Base-by-base conservation (phyloP, 1,140 invertebrate genomes). In the Drosophila erecta region DNA sequence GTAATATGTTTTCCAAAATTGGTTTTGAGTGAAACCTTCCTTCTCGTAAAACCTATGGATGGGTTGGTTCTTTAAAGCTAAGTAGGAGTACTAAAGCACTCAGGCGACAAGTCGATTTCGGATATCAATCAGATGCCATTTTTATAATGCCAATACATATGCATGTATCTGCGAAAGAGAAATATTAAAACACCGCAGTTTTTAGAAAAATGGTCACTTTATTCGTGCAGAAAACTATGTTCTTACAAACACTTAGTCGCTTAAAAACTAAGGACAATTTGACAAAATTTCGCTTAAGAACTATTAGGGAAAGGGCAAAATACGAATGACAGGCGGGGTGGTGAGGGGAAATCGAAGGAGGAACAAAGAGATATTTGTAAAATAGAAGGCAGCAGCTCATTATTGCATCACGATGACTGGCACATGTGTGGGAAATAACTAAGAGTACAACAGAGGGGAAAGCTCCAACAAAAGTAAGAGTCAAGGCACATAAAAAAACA, bases 281-380 rank as follows among this genome's bases (percentile, higher is more conserved):
- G 76, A 80, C 81, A 85, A 47, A 85, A 80, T 85, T 85, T 85
- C 47, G 77, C 81, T 84, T 84, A 85, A 35, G 17, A 43, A 24
- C 76, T 84, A 84, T 37, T 61, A 20, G 70, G 58, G 43, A 40
- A 57, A 12, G 6, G n/a, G 44, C n/a, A 15, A 30, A 56, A 8
- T 50, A n/a, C 3, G 47, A 50, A 17, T 22, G 22, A 59, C 3
- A 50, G 40, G 15, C 12, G 15, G 33, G 5, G 38, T 7, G 46
- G 49, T 22, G 17, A 17, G 11, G 54, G 10, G 41, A 40, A 33
- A 47, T 40, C 40, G 38, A 44, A 40, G 55, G 66, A 40, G 24
- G 56, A n/a, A 41, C 22, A 27, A 46, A 20, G 14, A 7, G 22
- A 14, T 59, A 15, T 10, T 53, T n/a, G 15, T 35, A 49, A 49